Evolutionary conservation across 2,888 invertebrate species (phyloP), one percentile per base, ranked within the genome.

Genomic region (Drosophila borborema): DNA sequence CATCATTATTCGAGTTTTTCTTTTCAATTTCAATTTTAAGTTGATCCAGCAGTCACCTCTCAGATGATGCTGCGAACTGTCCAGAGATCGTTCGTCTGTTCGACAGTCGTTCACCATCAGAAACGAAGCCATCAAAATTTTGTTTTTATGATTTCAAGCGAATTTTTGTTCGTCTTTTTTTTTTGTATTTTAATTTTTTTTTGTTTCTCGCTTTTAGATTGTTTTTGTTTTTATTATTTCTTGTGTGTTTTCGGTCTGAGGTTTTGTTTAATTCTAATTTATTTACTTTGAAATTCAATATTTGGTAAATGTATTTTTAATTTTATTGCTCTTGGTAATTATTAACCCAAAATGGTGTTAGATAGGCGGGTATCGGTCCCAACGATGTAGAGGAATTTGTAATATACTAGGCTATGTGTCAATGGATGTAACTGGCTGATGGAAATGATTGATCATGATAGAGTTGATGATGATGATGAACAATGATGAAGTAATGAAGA

Each of bases 281-380:
- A 86, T 87, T 90, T 90, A 88, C 86, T 86, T 87, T 91, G 90
- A 90, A 91, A 90, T 91, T 90, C 86, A 90, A 90, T 90, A 90
- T 90, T 91, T 87, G 83, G 74, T 90, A 78, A 83, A 87, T 87
- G 86, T 80, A 72, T 84, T 84, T 87, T 87, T 77, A 81, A 79
- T 80, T 82, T 86, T 74, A 79, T 69, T 76, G 66, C 74, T 34
- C 58, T 56, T 60, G 70, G 72, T 86, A 76, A 79, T 87, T 87
- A 85, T 84, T 76, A 71, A 66, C 56, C 68, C 46, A 49, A 74
- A 74, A 61, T 71, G 68, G 63, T 81, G 64, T 60, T 77, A 53
- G 61, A 69, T 62, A 43, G 41, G 41, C 38, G 53, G 63, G 43
- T 56, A 80, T 77, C 77, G 49, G 38, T 9, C 34, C 7, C 23